Percentiles rank a stretch among this genome's conserved stretches.
phyloP scores from a whole-genome alignment of 1,140 invertebrate genomes.

The Drosophila auraria region DNA sequence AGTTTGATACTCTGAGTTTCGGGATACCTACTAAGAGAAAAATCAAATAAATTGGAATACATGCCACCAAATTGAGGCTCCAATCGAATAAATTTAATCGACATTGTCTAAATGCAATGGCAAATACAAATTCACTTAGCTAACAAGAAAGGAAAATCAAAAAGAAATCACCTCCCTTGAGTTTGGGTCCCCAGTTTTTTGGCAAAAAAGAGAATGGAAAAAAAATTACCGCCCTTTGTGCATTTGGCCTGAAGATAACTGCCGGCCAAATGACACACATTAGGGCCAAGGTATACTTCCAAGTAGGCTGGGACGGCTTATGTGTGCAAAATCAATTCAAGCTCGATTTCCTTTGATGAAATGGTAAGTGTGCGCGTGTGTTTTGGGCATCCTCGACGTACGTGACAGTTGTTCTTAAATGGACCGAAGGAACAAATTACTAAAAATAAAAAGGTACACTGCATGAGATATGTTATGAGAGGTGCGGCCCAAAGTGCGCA shows the following conservation, averaged over 20 bases:
- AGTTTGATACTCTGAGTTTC: conserved; percentile 11
- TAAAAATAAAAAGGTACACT: conserved; percentile 30
- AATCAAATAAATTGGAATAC: conserved; percentile 42
- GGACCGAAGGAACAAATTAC: conserved; percentile 23
- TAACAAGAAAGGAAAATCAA: conserved; percentile 40
- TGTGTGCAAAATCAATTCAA: conserved; percentile 72
- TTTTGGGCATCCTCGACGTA: conserved; percentile 29
- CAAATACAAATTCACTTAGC: conserved; percentile 70
- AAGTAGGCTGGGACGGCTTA: conserved; percentile 11
- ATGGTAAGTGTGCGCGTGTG: conserved; percentile 47
- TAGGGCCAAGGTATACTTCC: conserved; percentile 56
- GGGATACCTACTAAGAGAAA: conserved; percentile 17
- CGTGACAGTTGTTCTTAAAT: conserved; percentile 69
- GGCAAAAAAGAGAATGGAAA: conserved; percentile 22
- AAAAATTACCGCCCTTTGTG: conserved; percentile 69
- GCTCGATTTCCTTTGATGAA: conserved; percentile 77
- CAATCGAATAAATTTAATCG: conserved; percentile 50
- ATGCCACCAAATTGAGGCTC: conserved; percentile 12
- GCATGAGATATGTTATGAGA: conserved; percentile 14
- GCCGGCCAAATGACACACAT: conserved; percentile 72
- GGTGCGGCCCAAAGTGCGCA: neutral
- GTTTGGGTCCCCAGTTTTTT: neutral
- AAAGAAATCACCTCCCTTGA: conserved; percentile 3
- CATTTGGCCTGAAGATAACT: conserved; percentile 66
- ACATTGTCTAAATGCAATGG: conserved; percentile 55